These are phyloP conservation scores for Mastigias papua DNA, from an alignment of 30 jellyfish, hydroid and myxozoan species.

Conservation along the genomic window DNA sequence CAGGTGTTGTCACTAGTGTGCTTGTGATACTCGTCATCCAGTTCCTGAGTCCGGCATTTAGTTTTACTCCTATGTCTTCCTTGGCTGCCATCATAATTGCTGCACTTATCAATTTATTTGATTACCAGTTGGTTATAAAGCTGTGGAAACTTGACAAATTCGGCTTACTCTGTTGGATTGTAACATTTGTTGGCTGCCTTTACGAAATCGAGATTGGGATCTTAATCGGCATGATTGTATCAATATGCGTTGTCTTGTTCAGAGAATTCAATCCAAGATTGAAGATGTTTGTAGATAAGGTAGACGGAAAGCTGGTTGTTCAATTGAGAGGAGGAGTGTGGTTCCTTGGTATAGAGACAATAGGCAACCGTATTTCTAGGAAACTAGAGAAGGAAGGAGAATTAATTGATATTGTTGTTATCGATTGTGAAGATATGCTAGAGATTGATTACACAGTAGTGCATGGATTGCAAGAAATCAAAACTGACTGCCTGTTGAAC, in stretches of 20 bases:
- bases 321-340: constrained; percentile 62
- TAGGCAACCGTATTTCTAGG: constrained; percentile 30
- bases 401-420: constrained; percentile 38
- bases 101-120: constrained; percentile 78
- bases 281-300: not conserved
- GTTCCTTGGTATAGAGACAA: constrained; percentile 85
- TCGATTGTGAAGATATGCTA: constrained; percentile 67
- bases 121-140: constrained; percentile 53
- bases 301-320: constrained; percentile 15
- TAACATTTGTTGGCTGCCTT: constrained; percentile 75
- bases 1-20: constrained; percentile 81
- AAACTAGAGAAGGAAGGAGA: constrained; percentile 42
- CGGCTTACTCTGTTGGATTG: constrained; percentile 68
- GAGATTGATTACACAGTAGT: constrained; percentile 76
- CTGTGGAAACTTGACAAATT: constrained; percentile 76
- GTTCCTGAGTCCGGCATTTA: constrained; percentile 80
- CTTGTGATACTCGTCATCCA: constrained; percentile 74
- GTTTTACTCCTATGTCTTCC: constrained; percentile 74
- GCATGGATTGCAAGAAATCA: constrained; percentile 50
- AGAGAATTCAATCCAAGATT: constrained; percentile 82
- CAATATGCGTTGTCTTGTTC: constrained; percentile 50
- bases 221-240: constrained; percentile 60
- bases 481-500: constrained; percentile 42
- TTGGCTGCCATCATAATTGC: constrained; percentile 83
- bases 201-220: constrained; percentile 88